Evolutionary conservation across 2,888 invertebrate genomes (phyloP), one percentile per base, ranked within the genome.

Genomic region (Philereme transversata): DNA sequence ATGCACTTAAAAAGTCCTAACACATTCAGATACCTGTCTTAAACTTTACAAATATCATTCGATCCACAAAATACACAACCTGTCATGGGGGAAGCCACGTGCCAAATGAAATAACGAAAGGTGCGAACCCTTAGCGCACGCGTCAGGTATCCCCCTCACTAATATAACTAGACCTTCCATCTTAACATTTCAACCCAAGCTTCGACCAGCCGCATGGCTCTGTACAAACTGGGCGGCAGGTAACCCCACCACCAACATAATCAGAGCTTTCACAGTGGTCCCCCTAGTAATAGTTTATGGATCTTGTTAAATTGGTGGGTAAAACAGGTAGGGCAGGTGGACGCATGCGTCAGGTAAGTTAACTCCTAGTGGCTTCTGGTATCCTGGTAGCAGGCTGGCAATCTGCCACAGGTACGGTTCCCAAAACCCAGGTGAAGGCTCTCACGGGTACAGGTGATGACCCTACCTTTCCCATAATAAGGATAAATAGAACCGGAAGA

Each of bases 331-430:
- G 66, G 67, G 65, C 86, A 89, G 88, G 87, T 89, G 83, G 76
- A 89, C 90, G 90, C 90, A 90, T 90, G 91, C 90, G 90, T 79
- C 88, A 90, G 90, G 90, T 91, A 78, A 64, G 53, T 51, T 61
- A 84, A 76, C 86, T 88, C 83, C 81, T 83, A 59, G 51, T 52
- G 50, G 38, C 46, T 75, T 73, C 73, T 89, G 80, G 58, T 72
- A 64, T 70, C 92, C 90, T 91, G 83, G 90, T 92, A 90, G 81
- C 74, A 82, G 90, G 85, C 91, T 93, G 93, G 93, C 93, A 93
- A 83, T 76, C 86, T 92, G 93, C 92, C 93, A 93, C 92, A 92
- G 93, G 93, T 92, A 92, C 77, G 86, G 56, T 85, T 88, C 82
- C 84, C 84, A 82, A 85, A 82, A 73, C 73, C 72, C 87, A 86